These are phyloP conservation scores for Alentia gelatinosa DNA, from an alignment of 2,888 invertebrate species.

Conservation along the genomic window DNA sequence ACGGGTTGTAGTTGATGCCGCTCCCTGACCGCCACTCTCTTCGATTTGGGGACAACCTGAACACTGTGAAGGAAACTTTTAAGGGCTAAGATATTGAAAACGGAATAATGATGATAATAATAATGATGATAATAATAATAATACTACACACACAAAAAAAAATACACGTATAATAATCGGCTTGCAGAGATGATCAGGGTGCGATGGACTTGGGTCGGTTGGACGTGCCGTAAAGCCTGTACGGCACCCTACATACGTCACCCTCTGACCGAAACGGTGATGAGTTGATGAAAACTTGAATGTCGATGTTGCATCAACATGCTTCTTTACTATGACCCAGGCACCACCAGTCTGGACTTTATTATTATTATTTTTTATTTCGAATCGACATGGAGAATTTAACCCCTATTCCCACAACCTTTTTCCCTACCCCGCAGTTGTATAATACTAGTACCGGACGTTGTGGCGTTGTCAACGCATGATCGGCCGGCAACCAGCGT, in stretches of 20 bases:
- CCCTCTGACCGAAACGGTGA: background rate
- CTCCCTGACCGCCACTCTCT: too few relatives aligned
- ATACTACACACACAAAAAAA: too few relatives aligned
- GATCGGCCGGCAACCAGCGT: background rate
- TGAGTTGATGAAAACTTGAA: conserved; percentile 45
- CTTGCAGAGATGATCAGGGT: conserved; percentile 37
- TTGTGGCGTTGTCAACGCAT: background rate
- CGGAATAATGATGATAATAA: too few relatives aligned
- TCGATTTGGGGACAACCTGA: too few relatives aligned
- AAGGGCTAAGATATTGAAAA: background rate
- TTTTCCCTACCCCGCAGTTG: background rate
- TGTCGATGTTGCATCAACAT: conserved; percentile 4
- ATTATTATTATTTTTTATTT: conserved; percentile 7
- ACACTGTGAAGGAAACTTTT: background rate
- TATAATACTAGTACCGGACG: background rate
- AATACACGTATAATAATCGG: background rate
- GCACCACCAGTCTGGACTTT: conserved; percentile 24
- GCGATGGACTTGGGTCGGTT: background rate
- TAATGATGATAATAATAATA: too few relatives aligned
- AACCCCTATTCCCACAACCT: background rate
- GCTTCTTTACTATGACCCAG: conserved; percentile 14
- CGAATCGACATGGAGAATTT: background rate
- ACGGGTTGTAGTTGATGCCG: too few relatives aligned
- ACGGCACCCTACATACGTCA: background rate
- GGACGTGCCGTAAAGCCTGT: background rate